These are phyloP conservation scores for Chaetoderma sp. DNA, from an alignment of 2,888 invertebrate genomes.

Conservation along the genomic window DNA sequence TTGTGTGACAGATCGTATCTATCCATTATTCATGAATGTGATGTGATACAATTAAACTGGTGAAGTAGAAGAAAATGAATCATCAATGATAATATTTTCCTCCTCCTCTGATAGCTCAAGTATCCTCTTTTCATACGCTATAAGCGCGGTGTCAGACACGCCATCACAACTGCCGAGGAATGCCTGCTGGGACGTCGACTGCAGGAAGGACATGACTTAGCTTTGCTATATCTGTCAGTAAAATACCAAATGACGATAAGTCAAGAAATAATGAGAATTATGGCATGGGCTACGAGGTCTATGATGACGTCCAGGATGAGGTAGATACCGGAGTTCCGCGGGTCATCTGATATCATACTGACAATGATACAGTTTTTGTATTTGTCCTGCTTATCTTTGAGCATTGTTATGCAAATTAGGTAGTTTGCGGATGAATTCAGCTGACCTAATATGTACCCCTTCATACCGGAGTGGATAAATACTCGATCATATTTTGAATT, in stretches of 20 bases:
- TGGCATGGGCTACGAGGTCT: not conserved
- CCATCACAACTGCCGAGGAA: not conserved
- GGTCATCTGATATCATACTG: not conserved
- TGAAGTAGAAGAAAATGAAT: too few relatives aligned
- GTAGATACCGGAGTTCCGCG: not conserved
- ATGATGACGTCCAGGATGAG: not conserved
- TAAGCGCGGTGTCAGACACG: not conserved
- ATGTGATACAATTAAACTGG: too few relatives aligned
- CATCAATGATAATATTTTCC: too few relatives aligned
- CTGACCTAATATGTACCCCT: not conserved
- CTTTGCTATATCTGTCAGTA: slow-evolving; percentile 1
- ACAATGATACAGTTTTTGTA: not conserved
- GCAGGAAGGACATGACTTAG: not conserved
- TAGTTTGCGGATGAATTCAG: not conserved
- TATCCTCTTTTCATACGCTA: not conserved
- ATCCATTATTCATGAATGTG: too few relatives aligned
- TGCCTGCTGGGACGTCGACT: not conserved
- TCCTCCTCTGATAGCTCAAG: not conserved
- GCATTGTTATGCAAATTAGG: not conserved
- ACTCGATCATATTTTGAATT: not conserved
- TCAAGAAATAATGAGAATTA: not conserved
- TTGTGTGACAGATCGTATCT: too few relatives aligned
- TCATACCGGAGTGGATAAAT: not conserved
- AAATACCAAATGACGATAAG: not conserved
- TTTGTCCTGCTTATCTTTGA: not conserved